Base-by-base conservation (phyloP, 2,888 invertebrate species). In the Xylota sylvarum region DNA sequence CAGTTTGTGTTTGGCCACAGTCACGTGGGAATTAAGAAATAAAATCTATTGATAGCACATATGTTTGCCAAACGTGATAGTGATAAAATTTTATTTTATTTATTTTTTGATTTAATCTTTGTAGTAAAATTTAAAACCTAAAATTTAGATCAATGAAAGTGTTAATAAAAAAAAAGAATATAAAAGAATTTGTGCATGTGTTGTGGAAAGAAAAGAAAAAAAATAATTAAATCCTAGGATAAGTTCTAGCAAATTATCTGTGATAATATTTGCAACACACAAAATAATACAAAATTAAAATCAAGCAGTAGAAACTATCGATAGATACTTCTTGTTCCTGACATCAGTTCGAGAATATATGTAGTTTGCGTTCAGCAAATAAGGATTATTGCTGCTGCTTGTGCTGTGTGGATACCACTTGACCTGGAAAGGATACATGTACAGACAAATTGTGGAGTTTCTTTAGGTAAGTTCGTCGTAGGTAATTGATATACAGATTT, bases 191-290 rank as follows among this genome's bases (percentile, higher is more conserved):
- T 32, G 56, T 30, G 32, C 27, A 12, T 35, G 17, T 35, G 5
- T 6, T 27, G 14, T 58, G 32, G 2, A 60, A 56, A n/a, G 58
- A 52, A 37, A 32, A 12, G 2, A 12, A 46, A 10, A 17, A 9
- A 14, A 55, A 55, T 5, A 55, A 56, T 27, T 52, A 40, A 10
- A 40, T 65, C 50, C 48, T 43, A 60, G 58, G 14, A 64, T 55
- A 62, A 52, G 73, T 62, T 48, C 7, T 37, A 52, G 60, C 43
- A 69, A 52, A 78, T 69, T 32, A 27, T 72, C 79, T 79, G 70
- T 79, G 79, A 79, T 79, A 79, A 56, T 48, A 78, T 70, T 78
- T 32, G 67, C 67, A 69, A 48, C 17, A 14, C n/a, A n/a, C n/a
- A 17, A 50, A 23, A n/a, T 0, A 12, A 35, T 17, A 14, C 23